Percentiles rank a stretch among this genome's conserved stretches.
These are phyloP conservation scores for Sipha flava DNA, from an alignment of 1,140 invertebrate genomes.

Conservation along the genomic window DNA sequence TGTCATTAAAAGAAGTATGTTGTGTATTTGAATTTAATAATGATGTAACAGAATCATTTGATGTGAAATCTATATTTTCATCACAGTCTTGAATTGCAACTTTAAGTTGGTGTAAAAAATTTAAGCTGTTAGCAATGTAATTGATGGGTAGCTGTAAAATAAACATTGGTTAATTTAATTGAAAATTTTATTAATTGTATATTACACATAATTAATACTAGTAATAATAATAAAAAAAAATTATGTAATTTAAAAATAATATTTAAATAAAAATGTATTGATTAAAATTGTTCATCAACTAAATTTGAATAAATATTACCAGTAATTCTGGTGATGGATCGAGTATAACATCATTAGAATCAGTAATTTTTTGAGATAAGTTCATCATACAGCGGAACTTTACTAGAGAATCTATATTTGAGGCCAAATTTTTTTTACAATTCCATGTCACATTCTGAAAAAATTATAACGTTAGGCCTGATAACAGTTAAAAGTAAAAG, in stretches of 20 bases:
- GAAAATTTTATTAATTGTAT: too few relatives aligned
- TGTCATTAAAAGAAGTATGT: background rate
- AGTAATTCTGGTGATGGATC: background rate
- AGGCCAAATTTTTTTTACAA: background rate
- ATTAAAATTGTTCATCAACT: background rate
- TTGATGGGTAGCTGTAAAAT: slow-evolving; percentile 1
- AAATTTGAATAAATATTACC: background rate
- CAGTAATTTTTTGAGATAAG: background rate
- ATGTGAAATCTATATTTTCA: background rate
- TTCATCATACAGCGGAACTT: background rate
- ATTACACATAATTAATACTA: too few relatives aligned
- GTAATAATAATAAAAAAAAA: background rate
- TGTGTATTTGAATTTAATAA: background rate
- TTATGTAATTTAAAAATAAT: background rate
- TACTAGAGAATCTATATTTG: background rate
- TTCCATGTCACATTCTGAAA: slow-evolving; percentile 22
- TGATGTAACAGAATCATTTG: background rate
- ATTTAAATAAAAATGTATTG: background rate
- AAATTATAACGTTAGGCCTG: background rate
- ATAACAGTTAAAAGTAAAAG: background rate
- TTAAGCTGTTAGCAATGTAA: background rate
- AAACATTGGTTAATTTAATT: too few relatives aligned
- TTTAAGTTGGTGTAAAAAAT: slow-evolving; percentile 18
- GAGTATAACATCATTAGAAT: background rate
- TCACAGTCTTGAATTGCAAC: background rate